Percentiles rank a stretch among this genome's conserved stretches.
Evolutionary conservation across 2,113 vertebrate genomes (phyloP).

Genomic region (Vanacampus margaritifer): DNA sequence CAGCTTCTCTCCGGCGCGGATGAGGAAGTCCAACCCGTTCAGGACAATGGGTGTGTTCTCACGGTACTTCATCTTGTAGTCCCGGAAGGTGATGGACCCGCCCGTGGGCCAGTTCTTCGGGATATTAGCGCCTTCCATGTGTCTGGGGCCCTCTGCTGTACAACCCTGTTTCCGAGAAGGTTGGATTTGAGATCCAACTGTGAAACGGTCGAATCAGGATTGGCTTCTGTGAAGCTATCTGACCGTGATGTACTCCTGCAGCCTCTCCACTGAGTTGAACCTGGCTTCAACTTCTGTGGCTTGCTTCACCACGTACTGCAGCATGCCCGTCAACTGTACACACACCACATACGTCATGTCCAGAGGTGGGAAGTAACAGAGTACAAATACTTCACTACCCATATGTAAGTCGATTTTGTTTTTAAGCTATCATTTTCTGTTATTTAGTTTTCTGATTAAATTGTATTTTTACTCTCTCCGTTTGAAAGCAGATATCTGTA

Average conservation of each 20-base stretch:
- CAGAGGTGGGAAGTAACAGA: background rate
- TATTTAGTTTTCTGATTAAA: too few species aligned
- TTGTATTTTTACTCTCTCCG: too few species aligned
- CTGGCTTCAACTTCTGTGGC: slow-evolving; percentile 75
- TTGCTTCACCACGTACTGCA: slow-evolving; percentile 69
- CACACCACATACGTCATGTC: background rate
- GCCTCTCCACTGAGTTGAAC: slow-evolving; percentile 76
- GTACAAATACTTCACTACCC: background rate
- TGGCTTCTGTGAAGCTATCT: background rate
- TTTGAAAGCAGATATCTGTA: too few species aligned
- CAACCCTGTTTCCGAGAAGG: slow-evolving; percentile 57
- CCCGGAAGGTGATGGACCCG: slow-evolving; percentile 72
- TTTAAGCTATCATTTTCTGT: too few species aligned
- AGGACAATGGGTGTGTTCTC: slow-evolving; percentile 76
- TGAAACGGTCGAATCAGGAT: background rate
- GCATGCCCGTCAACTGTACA: slow-evolving; percentile 71
- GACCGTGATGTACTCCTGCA: slow-evolving; percentile 71
- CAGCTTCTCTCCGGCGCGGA: slow-evolving; percentile 72
- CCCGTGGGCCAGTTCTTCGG: slow-evolving; percentile 69
- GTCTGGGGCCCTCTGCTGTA: slow-evolving; percentile 65
- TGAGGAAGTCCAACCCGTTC: slow-evolving; percentile 62
- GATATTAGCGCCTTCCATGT: slow-evolving; percentile 41
- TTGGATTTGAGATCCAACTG: background rate
- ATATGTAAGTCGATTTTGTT: background rate
- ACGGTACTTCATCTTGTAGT: slow-evolving; percentile 79